Percentiles rank a stretch among this genome's conserved stretches.
Evolutionary conservation across 2,888 invertebrate species (phyloP).

Genomic region (Drosophila meridionalis): DNA sequence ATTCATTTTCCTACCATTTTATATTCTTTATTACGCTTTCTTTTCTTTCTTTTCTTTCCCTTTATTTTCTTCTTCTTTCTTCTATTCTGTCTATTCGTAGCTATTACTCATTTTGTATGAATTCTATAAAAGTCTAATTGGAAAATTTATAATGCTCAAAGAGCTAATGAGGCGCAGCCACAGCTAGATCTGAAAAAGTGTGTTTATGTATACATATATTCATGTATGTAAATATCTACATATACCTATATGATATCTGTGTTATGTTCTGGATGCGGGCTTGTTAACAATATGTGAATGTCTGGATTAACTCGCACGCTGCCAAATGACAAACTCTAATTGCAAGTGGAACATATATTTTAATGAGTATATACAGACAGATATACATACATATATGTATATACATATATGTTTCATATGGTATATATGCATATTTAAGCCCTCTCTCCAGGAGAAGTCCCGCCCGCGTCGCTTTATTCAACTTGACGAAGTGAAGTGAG

Average conservation of each 20-base stretch:
- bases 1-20: too few species aligned
- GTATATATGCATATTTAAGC: slow-evolving; percentile 13
- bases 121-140: slow-evolving; percentile 6
- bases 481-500: slow-evolving; percentile 78
- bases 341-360: slow-evolving; percentile 74
- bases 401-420: background rate
- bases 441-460: background rate
- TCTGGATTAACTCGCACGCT: slow-evolving; percentile 46
- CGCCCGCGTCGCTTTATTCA: slow-evolving; percentile 61
- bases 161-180: slow-evolving; percentile 27
- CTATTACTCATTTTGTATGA: background rate
- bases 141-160: background rate
- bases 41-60: too few species aligned
- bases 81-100: background rate
- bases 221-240: background rate
- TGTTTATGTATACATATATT: background rate
- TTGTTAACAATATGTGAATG: slow-evolving; percentile 62
- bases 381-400: slow-evolving; percentile 10
- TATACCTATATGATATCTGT: background rate
- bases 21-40: background rate
- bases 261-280: slow-evolving; percentile 17
- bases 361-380: slow-evolving; percentile 58
- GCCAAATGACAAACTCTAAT: slow-evolving; percentile 79
- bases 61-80: too few species aligned
- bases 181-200: slow-evolving; percentile 4